These are phyloP conservation scores for Melanerpes formicivorus DNA, from an alignment of 2,113 vertebrate species.

Conservation along the genomic window DNA sequence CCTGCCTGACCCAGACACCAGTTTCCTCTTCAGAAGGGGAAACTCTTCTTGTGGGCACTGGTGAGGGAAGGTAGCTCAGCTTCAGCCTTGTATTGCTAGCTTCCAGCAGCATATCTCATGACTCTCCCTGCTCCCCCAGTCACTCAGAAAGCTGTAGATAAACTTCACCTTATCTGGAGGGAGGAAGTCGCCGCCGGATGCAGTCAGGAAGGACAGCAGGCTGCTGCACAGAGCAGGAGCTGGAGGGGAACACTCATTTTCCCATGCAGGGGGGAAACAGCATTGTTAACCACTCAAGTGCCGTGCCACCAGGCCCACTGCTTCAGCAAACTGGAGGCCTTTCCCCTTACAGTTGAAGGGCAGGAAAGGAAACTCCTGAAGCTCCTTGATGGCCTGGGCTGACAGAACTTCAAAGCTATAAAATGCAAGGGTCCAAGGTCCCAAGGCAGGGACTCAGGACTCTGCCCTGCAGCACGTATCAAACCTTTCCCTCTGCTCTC, in stretches of 20 bases:
- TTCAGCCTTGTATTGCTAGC: no score
- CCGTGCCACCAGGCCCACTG: not conserved
- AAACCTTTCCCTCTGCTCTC: not conserved
- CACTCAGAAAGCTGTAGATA: slow-evolving; percentile 1
- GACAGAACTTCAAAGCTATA: not conserved
- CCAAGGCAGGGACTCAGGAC: not conserved
- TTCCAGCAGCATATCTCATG: not conserved
- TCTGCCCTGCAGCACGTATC: not conserved
- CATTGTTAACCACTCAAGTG: not conserved
- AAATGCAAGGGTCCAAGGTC: not conserved
- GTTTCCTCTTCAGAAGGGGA: not conserved
- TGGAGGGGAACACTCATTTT: not conserved
- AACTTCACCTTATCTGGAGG: slow-evolving; percentile 15
- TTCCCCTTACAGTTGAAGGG: not conserved
- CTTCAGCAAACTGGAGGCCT: not conserved
- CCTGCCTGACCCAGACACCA: not conserved
- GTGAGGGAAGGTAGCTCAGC: not conserved
- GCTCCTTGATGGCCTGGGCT: not conserved
- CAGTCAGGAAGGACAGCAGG: slow-evolving; percentile 30
- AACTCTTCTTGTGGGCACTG: not conserved
- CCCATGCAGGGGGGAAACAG: not conserved
- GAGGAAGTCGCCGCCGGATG: slow-evolving; percentile 21
- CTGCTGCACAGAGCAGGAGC: not conserved
- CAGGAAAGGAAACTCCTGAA: not conserved
- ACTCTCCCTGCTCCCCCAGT: not conserved